Conservation (phyloP, 2,113 vertebrate species). For the Pogona vitticeps region DNA sequence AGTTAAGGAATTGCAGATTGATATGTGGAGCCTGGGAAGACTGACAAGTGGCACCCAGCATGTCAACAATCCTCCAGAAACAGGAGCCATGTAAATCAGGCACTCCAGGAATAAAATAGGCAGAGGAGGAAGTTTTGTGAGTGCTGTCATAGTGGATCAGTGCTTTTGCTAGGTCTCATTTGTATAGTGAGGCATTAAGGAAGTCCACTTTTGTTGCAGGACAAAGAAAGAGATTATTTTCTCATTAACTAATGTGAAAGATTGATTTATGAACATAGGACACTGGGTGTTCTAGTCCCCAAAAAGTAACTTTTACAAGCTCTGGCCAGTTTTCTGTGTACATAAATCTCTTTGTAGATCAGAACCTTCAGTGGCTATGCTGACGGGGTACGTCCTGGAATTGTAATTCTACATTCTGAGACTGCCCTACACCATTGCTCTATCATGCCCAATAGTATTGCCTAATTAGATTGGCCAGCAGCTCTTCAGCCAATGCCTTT, state of each 20-base stretch:
- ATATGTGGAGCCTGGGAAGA: conserved; percentile 61
- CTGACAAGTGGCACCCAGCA: conserved; percentile 46
- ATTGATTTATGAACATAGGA: background rate
- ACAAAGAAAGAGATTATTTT: background rate
- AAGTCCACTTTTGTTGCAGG: background rate
- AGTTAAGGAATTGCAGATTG: conserved; percentile 42
- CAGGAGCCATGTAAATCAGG: background rate
- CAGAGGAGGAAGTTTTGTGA: background rate
- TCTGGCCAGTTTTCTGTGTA: too few relatives aligned
- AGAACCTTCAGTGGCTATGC: too few relatives aligned
- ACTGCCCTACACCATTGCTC: background rate
- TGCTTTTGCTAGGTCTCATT: background rate
- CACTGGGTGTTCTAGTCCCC: too few relatives aligned
- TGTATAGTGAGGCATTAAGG: background rate
- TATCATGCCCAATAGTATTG: background rate
- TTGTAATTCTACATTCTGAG: too few relatives aligned
- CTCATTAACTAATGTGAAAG: background rate
- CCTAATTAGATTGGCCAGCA: background rate
- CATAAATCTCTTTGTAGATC: too few relatives aligned
- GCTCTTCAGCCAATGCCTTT: background rate
- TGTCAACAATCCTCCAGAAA: background rate
- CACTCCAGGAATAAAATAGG: background rate
- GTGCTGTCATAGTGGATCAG: background rate
- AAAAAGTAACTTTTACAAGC: too few relatives aligned
- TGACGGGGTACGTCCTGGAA: too few relatives aligned